Evolutionary conservation across 2,113 vertebrate genomes (phyloP).

Genomic region (Polyodon spathula): DNA sequence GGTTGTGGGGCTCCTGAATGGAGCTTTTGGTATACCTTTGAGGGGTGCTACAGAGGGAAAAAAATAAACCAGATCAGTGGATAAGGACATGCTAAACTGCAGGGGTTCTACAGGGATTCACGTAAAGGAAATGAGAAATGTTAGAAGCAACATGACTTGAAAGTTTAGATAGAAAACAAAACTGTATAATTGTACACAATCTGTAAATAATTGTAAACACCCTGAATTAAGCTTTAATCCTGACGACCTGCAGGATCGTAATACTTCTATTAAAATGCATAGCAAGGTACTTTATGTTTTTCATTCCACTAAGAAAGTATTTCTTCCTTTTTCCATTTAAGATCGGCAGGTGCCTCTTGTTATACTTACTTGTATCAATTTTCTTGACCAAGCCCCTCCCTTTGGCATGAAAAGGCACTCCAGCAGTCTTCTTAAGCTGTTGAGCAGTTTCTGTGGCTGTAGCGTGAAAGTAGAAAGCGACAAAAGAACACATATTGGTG

Average conservation of each 20-base stretch:
- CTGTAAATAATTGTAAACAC: too few relatives aligned
- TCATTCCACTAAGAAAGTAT: too few relatives aligned
- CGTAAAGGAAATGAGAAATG: too few relatives aligned
- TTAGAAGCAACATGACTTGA: too few relatives aligned
- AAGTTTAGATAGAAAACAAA: too few relatives aligned
- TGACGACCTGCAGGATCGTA: too few relatives aligned
- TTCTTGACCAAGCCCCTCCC: slow-evolving; percentile 94
- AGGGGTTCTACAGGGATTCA: too few relatives aligned
- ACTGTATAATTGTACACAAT: too few relatives aligned
- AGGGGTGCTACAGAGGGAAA: slow-evolving; percentile 67
- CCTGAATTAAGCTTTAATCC: too few relatives aligned
- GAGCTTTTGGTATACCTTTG: slow-evolving; percentile 93
- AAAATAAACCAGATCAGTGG: not conserved
- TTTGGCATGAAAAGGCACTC: slow-evolving; percentile 94
- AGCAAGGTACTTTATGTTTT: too few relatives aligned
- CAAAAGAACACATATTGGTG: slow-evolving; percentile 9
- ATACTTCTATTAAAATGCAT: too few relatives aligned
- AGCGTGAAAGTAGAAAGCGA: not conserved
- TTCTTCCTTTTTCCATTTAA: too few relatives aligned
- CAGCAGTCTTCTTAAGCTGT: slow-evolving; percentile 91
- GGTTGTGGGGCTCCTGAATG: slow-evolving; percentile 82
- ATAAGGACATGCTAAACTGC: not conserved
- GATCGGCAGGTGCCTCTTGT: not conserved
- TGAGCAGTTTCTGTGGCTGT: slow-evolving; percentile 91
- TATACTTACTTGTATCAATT: slow-evolving; percentile 90